These are phyloP conservation scores for Thecophora atra DNA, from an alignment of 2,888 invertebrate genomes.

Conservation along the genomic window DNA sequence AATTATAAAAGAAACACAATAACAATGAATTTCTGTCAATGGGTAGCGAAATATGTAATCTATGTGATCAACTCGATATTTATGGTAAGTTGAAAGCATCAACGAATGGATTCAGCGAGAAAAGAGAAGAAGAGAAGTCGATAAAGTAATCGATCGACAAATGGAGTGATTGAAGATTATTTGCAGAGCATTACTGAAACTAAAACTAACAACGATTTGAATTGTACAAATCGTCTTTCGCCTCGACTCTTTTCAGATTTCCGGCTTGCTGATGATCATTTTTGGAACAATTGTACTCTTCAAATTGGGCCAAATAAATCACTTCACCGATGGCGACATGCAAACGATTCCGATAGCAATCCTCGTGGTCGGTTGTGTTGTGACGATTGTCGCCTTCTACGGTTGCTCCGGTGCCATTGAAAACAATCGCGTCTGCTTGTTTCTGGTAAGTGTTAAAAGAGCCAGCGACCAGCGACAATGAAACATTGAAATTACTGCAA, in stretches of 20 bases:
- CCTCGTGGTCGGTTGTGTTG: slow-evolving; percentile 75
- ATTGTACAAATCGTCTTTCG: too few species aligned
- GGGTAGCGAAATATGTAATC: slow-evolving; percentile 59
- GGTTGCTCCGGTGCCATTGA: slow-evolving; percentile 92
- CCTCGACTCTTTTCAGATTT: slow-evolving; percentile 71
- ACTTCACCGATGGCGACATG: slow-evolving; percentile 67
- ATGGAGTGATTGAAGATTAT: too few species aligned
- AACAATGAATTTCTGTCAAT: slow-evolving; percentile 59
- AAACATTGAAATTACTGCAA: too few species aligned
- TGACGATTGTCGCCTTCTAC: slow-evolving; percentile 85
- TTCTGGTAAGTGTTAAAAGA: slow-evolving; percentile 72
- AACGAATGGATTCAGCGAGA: background rate
- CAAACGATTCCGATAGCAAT: slow-evolving; percentile 73
- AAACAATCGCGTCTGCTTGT: slow-evolving; percentile 86
- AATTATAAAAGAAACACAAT: background rate
- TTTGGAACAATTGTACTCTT: slow-evolving; percentile 75
- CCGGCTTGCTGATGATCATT: slow-evolving; percentile 75
- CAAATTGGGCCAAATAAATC: slow-evolving; percentile 69
- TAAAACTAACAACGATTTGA: too few species aligned
- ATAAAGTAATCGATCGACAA: too few species aligned
- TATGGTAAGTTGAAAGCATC: slow-evolving; percentile 58
- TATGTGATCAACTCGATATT: slow-evolving; percentile 61
- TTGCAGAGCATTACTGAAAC: too few species aligned
- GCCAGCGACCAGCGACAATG: background rate
- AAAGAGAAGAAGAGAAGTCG: background rate